Conservation (phyloP, 2,113 vertebrate species). For the Poecilia latipinna region DNA sequence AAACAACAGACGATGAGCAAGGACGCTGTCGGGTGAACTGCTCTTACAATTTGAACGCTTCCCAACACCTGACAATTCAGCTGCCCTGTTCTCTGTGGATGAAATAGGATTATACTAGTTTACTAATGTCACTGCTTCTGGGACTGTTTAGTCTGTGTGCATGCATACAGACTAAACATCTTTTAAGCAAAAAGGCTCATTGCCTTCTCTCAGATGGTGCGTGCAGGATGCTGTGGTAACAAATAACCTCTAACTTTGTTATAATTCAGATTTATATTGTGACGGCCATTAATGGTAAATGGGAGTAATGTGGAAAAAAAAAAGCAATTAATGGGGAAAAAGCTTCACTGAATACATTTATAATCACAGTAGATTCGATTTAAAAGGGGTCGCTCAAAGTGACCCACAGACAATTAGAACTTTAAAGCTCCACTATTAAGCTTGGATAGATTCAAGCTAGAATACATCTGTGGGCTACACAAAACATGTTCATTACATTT, state of each 20-base stretch:
- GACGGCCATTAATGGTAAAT: not conserved
- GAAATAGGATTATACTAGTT: not conserved
- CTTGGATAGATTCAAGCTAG: too few species aligned
- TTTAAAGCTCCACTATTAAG: too few species aligned
- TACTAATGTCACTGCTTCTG: not conserved
- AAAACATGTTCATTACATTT: too few species aligned
- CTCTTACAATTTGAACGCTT: not conserved
- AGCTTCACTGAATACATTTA: not conserved
- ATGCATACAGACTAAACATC: not conserved
- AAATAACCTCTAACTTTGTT: not conserved
- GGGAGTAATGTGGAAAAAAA: slow-evolving; percentile 1
- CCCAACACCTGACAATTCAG: not conserved
- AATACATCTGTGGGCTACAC: too few species aligned
- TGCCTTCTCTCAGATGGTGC: too few species aligned
- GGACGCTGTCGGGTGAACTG: not conserved
- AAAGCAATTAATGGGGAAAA: not conserved
- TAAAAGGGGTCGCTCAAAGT: slow-evolving; percentile 3
- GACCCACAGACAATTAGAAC: slow-evolving; percentile 9
- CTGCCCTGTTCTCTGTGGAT: not conserved
- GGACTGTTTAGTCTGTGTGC: not conserved
- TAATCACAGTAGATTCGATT: slow-evolving; percentile 8
- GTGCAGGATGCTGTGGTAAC: not conserved
- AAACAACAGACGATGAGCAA: too few species aligned
- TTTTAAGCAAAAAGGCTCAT: not conserved
- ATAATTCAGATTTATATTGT: not conserved